A percentile compares a stretch with the other conserved stretches of the same genome.
These are phyloP conservation scores for Limnephilus marmoratus DNA, from an alignment of 2,888 invertebrate genomes.

Conservation along the genomic window DNA sequence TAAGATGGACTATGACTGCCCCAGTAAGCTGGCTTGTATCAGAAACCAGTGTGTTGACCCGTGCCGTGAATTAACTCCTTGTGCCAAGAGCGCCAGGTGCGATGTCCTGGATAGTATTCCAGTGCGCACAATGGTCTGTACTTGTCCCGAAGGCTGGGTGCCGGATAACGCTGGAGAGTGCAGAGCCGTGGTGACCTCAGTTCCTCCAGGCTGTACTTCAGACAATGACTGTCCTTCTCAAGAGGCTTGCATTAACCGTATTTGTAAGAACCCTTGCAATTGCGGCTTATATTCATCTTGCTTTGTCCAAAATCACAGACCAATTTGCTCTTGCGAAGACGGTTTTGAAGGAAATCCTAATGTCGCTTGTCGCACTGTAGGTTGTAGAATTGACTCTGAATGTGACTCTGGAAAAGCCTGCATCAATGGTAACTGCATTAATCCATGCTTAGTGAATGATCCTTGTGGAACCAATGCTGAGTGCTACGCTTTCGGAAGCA, in stretches of 20 bases:
- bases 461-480: constrained; percentile 90
- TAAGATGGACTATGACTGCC: constrained; percentile 87
- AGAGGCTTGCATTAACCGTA: constrained; percentile 91
- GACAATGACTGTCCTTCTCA: constrained; percentile 87
- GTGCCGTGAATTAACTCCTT: constrained; percentile 86
- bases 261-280: constrained; percentile 92
- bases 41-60: constrained; percentile 87
- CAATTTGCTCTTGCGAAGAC: constrained; percentile 90
- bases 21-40: constrained; percentile 88
- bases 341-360: constrained; percentile 93
- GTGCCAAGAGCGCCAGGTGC: constrained; percentile 85
- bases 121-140: constrained; percentile 91
- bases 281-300: constrained; percentile 92
- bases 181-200: constrained; percentile 82
- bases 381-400: constrained; percentile 89
- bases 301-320: constrained; percentile 88
- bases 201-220: constrained; percentile 85
- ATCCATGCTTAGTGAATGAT: constrained; percentile 88
- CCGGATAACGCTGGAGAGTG: constrained; percentile 89
- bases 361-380: constrained; percentile 86
- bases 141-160: constrained; percentile 90
- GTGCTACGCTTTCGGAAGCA: constrained; percentile 85
- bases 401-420: constrained; percentile 91
- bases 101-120: constrained; percentile 91
- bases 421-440: constrained; percentile 89